These are phyloP conservation scores for Diachasmimorpha longicaudata DNA, from an alignment of 1,140 invertebrate genomes.

Conservation along the genomic window DNA sequence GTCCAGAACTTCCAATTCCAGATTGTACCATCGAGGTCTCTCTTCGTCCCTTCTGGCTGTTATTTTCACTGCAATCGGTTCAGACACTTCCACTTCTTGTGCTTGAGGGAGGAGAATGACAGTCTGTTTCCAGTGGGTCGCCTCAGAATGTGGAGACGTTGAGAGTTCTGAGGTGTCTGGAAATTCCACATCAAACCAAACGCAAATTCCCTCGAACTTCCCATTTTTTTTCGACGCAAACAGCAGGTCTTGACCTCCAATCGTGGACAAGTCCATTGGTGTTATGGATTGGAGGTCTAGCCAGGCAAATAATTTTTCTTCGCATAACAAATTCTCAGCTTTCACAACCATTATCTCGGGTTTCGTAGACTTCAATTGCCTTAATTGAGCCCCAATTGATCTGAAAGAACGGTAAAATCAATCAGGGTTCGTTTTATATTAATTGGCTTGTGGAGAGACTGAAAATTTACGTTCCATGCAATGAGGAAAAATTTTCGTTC, in stretches of 20 bases:
- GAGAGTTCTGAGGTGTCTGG: conserved; percentile 70
- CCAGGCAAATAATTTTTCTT: conserved; percentile 72
- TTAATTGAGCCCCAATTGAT: conserved; percentile 45
- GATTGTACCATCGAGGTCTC: conserved; percentile 67
- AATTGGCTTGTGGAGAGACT: no score
- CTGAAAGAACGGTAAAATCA: conserved; percentile 34
- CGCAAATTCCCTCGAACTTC: conserved; percentile 82
- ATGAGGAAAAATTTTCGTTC: no score
- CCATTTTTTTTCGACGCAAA: conserved; percentile 64
- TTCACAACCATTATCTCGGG: conserved; percentile 52
- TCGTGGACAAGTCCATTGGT: conserved; percentile 75
- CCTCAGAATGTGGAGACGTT: conserved; percentile 75
- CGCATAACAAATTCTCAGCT: conserved; percentile 56
- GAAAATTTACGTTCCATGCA: no score
- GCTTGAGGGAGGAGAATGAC: conserved; percentile 81
- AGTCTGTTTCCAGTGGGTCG: conserved; percentile 98
- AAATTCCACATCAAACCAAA: conserved; percentile 84
- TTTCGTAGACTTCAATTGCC: conserved; percentile 43
- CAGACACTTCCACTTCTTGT: conserved; percentile 71
- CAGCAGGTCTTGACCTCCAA: conserved; percentile 71
- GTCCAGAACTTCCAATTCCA: conserved; percentile 75
- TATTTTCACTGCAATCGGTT: conserved; percentile 66
- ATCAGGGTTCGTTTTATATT: no score
- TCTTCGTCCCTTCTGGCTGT: conserved; percentile 46
- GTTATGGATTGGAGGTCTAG: conserved; percentile 75